Evolutionary conservation across 2,888 invertebrate species (phyloP).

Genomic region (Polietes domitor): DNA sequence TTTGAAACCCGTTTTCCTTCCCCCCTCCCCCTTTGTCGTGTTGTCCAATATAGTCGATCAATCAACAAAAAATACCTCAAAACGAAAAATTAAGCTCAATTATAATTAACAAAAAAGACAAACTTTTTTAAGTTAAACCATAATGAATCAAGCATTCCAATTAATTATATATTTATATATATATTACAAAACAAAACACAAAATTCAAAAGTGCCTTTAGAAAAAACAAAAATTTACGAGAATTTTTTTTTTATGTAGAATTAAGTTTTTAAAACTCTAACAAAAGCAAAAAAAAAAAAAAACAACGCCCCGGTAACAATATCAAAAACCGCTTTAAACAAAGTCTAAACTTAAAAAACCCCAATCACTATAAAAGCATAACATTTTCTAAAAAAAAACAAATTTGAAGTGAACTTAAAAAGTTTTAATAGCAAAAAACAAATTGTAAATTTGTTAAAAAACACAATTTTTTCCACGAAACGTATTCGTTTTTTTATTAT

Average conservation of each 20-base stretch:
- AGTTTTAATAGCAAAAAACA: conserved; percentile 35
- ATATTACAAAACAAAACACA: conserved; percentile 36
- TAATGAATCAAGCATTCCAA: conserved; percentile 53
- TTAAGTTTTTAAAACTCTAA: conserved; percentile 42
- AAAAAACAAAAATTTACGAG: conserved; percentile 25
- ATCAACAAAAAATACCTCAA: conserved; percentile 64
- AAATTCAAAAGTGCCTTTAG: conserved; percentile 66
- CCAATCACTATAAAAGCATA: too few relatives aligned
- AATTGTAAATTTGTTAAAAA: conserved; percentile 59
- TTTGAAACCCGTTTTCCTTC: too few relatives aligned
- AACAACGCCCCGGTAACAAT: conserved; percentile 12
- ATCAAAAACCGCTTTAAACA: conserved; percentile 19
- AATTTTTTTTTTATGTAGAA: conserved; percentile 22
- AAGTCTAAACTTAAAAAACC: conserved; percentile 5
- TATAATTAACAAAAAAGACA: conserved; percentile 22
- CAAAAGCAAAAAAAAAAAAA: conserved; percentile 16
- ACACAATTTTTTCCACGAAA: neutral
- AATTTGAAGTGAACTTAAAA: conserved; percentile 4
- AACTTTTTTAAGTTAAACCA: conserved; percentile 32
- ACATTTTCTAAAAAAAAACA: neutral
- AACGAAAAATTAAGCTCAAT: conserved; percentile 54
- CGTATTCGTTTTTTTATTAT: conserved; percentile 30
- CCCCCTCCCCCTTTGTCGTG: neutral
- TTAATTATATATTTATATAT: conserved; percentile 35
- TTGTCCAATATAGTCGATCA: conserved; percentile 21